These are phyloP conservation scores for Furcula furcula DNA, from an alignment of 2,888 invertebrate species.

Conservation along the genomic window DNA sequence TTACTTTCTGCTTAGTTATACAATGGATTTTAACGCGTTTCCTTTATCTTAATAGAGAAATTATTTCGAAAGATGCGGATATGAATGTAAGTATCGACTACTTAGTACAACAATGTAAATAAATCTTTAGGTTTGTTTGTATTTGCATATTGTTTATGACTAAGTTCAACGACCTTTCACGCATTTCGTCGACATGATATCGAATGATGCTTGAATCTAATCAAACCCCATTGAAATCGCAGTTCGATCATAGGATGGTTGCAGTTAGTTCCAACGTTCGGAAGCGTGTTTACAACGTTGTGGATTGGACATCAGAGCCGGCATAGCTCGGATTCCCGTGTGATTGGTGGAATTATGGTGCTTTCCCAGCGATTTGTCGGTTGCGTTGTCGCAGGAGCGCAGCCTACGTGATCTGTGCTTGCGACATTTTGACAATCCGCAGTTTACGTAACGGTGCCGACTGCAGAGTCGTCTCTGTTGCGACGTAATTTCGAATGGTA, in stretches of 20 bases:
- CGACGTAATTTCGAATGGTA: slow-evolving; percentile 17
- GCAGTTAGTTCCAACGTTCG: slow-evolving; percentile 10
- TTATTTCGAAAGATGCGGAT: too few species aligned
- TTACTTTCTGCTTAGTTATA: too few species aligned
- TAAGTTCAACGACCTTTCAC: too few species aligned
- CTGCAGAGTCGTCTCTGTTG: neutral
- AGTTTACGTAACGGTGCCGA: slow-evolving; percentile 53
- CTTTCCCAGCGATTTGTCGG: slow-evolving; percentile 53
- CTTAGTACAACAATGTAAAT: too few species aligned
- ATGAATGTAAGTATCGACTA: too few species aligned
- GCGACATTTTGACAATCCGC: slow-evolving; percentile 70
- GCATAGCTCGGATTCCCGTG: slow-evolving; percentile 47
- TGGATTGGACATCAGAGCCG: slow-evolving; percentile 21
- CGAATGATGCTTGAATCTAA: too few species aligned
- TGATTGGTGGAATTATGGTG: slow-evolving; percentile 48
- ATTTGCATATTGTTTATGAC: too few species aligned
- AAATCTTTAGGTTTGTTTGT: too few species aligned
- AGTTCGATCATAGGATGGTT: slow-evolving; percentile 3
- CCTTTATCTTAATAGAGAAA: too few species aligned
- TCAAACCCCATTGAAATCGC: slow-evolving; percentile 7
- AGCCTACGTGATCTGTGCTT: slow-evolving; percentile 60
- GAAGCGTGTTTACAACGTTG: slow-evolving; percentile 18
- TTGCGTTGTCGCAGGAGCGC: slow-evolving; percentile 44
- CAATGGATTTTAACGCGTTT: too few species aligned
- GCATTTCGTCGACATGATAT: too few species aligned